A percentile compares a stretch with the other conserved stretches of the same genome.
phyloP scores from a whole-genome alignment of 2,888 invertebrate species.

The Clunio marinus region DNA sequence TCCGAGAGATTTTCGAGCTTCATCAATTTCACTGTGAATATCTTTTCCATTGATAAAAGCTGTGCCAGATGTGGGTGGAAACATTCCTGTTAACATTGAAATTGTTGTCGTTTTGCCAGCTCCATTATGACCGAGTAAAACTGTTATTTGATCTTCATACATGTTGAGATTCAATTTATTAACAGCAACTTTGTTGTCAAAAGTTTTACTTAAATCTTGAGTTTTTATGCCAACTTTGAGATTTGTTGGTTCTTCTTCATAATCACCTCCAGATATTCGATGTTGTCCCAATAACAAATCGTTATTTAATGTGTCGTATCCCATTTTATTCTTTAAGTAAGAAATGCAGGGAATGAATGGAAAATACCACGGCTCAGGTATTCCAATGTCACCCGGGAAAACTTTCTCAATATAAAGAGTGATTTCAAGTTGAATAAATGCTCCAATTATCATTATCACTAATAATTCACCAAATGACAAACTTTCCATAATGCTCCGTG shows the following conservation, averaged over 20 bases:
- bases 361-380: conserved; percentile 74
- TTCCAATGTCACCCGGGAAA: conserved; percentile 73
- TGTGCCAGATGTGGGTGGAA: conserved; percentile 63
- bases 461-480: conserved; percentile 65
- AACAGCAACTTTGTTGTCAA: conserved; percentile 58
- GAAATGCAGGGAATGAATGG: conserved; percentile 49
- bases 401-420: conserved; percentile 77
- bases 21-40: conserved; percentile 59
- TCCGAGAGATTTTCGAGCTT: conserved; percentile 67
- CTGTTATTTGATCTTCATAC: conserved; percentile 86
- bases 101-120: conserved; percentile 87
- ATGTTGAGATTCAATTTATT: conserved; percentile 70
- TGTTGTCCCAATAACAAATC: neutral
- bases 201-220: conserved; percentile 62
- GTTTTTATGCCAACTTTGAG: conserved; percentile 55
- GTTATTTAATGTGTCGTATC: conserved; percentile 3
- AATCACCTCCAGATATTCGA: conserved; percentile 41
- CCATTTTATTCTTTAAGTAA: neutral
- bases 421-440: conserved; percentile 63
- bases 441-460: conserved; percentile 64
- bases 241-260: conserved; percentile 53
- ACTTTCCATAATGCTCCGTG: conserved; percentile 59
- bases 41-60: conserved; percentile 68
- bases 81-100: conserved; percentile 82
- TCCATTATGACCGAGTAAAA: conserved; percentile 59